phyloP scores from a whole-genome alignment of 2,888 invertebrate species.

The Lasioglossum oenotherae region DNA sequence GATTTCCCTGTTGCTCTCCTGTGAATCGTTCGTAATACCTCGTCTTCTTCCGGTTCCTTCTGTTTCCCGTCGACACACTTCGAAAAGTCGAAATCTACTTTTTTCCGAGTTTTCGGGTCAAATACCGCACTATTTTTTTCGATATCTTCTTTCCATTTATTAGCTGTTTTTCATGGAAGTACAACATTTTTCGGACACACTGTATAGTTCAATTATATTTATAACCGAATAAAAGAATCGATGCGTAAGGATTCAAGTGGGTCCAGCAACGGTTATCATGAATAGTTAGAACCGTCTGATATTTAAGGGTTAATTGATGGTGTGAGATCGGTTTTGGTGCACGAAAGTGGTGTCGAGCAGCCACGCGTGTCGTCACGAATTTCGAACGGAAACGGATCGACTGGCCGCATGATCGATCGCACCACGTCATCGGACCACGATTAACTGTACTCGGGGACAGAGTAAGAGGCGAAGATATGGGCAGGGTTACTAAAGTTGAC shows the following conservation, averaged over 20 bases:
- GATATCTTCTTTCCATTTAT: too few species aligned
- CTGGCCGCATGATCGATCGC: conserved; percentile 51
- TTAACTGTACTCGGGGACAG: conserved; percentile 36
- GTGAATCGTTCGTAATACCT: not conserved
- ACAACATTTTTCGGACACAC: too few species aligned
- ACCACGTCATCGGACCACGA: conserved; percentile 45
- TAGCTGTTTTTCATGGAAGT: too few species aligned
- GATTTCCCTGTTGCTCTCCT: conserved; percentile 17
- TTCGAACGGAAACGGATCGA: conserved; percentile 55
- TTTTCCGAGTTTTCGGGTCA: too few species aligned
- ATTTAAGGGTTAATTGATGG: not conserved
- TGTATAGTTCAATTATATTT: too few species aligned
- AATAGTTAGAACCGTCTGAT: not conserved
- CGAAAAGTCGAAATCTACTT: too few species aligned
- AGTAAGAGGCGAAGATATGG: conserved; percentile 4
- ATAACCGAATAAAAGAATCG: too few species aligned
- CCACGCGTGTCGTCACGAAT: conserved; percentile 38
- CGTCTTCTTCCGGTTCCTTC: too few species aligned
- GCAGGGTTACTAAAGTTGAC: conserved; percentile 11
- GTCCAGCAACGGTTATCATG: not conserved
- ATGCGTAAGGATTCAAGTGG: not conserved
- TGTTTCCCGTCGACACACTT: too few species aligned
- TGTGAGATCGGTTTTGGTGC: not conserved
- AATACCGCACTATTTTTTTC: too few species aligned
- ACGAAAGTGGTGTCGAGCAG: not conserved